Evolutionary conservation across 2,888 invertebrate genomes (phyloP), one percentile per base, ranked within the genome.

Genomic region (Kryphioiulus occultus): DNA sequence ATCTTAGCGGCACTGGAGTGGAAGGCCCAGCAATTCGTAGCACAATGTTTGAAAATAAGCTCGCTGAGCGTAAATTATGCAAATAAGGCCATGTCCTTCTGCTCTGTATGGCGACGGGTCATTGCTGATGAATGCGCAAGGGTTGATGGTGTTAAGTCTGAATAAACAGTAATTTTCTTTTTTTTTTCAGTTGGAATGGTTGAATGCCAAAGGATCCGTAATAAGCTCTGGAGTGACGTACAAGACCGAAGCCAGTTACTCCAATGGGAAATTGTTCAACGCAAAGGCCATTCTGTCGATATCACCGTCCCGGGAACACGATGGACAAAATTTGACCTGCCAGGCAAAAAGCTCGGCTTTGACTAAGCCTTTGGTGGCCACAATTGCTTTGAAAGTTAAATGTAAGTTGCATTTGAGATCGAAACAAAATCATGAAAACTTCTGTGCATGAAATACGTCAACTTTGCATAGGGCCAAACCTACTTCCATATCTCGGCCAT

Each of bases 291-390:
- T 95, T 83, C 94, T 98, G 87, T 96, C 95, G 89, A 93, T 98
- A 89, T 96, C 96, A 85, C 98, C 98, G 0, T 94, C 96, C 90
- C 95, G 96, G 91, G 95, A 96, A 88, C 97, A 98, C 91, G 96
- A 98, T 92, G 97, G 97, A 91, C 96, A 96, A 89, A 96, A 95
- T 0, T 96, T 98, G 91, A 96, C 96, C 5, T 98, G 98, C 91
- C 97, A 97, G 35, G 92, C 92, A 10, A 90, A 90, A 92, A 93
- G 98, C 96, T 85, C 96, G 0, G 98, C 98, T 1, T 96, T 98
- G 91, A 94, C 96, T 89, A 95, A 96, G 0, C 97, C 97, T 91
- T 94, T 95, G 91, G 95, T 95, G 87, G 95, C 96, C 4, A 95
- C 95, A 91, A 94, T 98, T 35, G 95, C 95, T 89, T 93, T 98